Percentiles rank a stretch among this genome's conserved stretches.
phyloP scores from a whole-genome alignment of 2,113 vertebrate species.

The Rhea americana region DNA sequence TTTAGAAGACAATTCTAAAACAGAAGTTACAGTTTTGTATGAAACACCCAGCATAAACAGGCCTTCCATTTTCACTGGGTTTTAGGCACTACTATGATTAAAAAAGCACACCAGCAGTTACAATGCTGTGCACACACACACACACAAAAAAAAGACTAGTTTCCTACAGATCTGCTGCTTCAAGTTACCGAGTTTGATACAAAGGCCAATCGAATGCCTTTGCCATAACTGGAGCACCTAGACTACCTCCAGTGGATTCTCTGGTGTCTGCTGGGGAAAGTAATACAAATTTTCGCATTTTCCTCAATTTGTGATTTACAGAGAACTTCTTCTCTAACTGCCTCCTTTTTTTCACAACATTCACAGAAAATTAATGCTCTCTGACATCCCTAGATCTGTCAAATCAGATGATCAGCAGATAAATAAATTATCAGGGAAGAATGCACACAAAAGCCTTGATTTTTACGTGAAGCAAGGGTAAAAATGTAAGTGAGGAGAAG shows the following conservation, averaged over 20 bases:
- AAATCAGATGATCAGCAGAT: not conserved
- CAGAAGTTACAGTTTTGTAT: not conserved
- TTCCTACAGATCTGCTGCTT: not conserved
- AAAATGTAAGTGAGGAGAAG: not conserved
- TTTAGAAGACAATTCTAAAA: not conserved
- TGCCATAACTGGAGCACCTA: not conserved
- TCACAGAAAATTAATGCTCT: not conserved
- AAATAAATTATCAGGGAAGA: not conserved
- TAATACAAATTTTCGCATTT: not conserved
- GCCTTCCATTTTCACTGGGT: not conserved
- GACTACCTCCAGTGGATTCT: fast-evolving
- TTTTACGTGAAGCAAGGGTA: fast-evolving
- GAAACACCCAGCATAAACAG: not conserved
- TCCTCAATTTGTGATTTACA: not conserved
- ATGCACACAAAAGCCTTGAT: not conserved
- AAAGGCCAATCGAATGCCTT: not conserved
- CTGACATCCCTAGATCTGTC: not conserved
- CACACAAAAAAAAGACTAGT: not conserved
- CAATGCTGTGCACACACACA: not conserved
- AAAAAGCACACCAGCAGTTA: not conserved
- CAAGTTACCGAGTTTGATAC: not conserved
- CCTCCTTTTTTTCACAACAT: not conserved
- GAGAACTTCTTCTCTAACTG: not conserved
- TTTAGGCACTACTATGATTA: not conserved
- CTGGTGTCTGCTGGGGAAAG: not conserved